phyloP scores from a whole-genome alignment of 2,888 invertebrate species.

The Steinernema hermaphroditum region DNA sequence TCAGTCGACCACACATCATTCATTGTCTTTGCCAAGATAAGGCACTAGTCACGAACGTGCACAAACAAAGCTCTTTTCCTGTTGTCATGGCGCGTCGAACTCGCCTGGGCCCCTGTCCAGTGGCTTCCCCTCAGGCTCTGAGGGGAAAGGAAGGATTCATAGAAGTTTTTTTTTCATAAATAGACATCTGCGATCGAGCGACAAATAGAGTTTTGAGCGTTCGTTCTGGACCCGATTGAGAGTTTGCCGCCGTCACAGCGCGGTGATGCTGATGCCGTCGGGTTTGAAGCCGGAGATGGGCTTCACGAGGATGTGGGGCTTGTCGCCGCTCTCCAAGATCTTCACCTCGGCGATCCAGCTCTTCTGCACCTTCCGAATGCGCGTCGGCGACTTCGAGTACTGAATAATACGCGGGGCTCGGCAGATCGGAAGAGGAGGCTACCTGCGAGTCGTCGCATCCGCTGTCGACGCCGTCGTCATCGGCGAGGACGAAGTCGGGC shows the following conservation, averaged over 20 bases:
- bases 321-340: conserved; percentile 47
- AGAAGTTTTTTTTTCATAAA: neutral
- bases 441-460: conserved; percentile 52
- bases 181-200: neutral
- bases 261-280: conserved; percentile 8
- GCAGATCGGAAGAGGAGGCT: conserved; percentile 1
- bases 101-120: no score
- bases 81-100: no score
- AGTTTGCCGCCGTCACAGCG: neutral
- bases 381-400: conserved; percentile 1
- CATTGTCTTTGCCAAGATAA: no score
- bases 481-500: conserved; percentile 43
- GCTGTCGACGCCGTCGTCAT: conserved; percentile 50
- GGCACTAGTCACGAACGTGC: no score
- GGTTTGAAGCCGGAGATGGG: conserved; percentile 30
- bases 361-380: conserved; percentile 1
- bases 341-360: conserved; percentile 58
- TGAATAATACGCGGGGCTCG: neutral
- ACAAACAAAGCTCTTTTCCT: no score
- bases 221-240: conserved; percentile 15
- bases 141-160: no score
- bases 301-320: conserved; percentile 51
- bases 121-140: no score
- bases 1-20: no score
- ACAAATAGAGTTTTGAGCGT: conserved; percentile 6